phyloP scores from a whole-genome alignment of 2,113 vertebrate genomes.

The Cnemophilus loriae region DNA sequence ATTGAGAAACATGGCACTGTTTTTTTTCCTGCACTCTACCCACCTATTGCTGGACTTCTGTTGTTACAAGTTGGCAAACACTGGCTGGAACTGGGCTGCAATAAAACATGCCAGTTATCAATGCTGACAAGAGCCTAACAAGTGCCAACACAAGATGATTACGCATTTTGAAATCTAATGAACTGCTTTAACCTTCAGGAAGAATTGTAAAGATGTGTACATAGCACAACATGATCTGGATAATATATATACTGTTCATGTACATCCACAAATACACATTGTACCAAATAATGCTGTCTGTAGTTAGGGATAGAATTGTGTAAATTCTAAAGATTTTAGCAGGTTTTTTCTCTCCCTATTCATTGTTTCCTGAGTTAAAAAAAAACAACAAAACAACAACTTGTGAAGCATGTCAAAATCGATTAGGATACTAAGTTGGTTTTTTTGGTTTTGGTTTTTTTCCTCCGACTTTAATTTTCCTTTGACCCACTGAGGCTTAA shows the following conservation, averaged over 20 bases:
- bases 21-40: constrained; percentile 93
- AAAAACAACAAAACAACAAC: constrained; percentile 16
- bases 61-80: constrained; percentile 88
- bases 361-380: constrained; percentile 72
- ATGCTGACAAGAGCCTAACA: constrained; percentile 90
- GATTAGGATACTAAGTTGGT: constrained; percentile 64
- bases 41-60: constrained; percentile 90
- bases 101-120: constrained; percentile 89
- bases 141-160: constrained; percentile 92
- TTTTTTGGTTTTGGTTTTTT: neutral
- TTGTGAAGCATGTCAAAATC: constrained; percentile 76
- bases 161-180: constrained; percentile 89
- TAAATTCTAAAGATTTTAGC: constrained; percentile 85
- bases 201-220: constrained; percentile 99
- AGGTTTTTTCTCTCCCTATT: constrained; percentile 75
- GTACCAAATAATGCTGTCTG: constrained; percentile 94
- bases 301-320: constrained; percentile 84
- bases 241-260: constrained; percentile 95
- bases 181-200: constrained; percentile 99
- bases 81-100: constrained; percentile 92
- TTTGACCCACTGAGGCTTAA: constrained; percentile 70
- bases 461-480: constrained; percentile 55
- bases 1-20: constrained; percentile 96
- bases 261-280: constrained; percentile 87
- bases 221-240: constrained; percentile 98